These are phyloP conservation scores for Valencia hispanica DNA, from an alignment of 2,797 vertebrate genomes.

Conservation along the genomic window DNA sequence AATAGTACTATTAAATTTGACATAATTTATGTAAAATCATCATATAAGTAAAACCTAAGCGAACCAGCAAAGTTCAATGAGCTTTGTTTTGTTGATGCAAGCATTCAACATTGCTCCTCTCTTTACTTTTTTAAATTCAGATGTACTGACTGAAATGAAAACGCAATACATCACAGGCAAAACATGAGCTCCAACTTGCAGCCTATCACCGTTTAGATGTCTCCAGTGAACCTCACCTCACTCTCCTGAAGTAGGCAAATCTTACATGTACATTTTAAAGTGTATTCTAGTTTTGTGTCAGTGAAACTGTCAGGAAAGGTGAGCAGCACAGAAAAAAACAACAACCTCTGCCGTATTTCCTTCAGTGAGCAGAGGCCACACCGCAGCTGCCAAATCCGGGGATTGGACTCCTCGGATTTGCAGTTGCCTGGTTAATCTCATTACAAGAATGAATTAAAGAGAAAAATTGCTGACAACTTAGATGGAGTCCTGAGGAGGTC, in stretches of 20 bases:
- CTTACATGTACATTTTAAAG: background rate
- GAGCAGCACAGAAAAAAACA: constrained; percentile 8
- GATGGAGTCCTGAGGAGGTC: constrained; percentile 79
- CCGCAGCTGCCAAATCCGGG: constrained; percentile 71
- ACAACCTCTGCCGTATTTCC: constrained; percentile 47
- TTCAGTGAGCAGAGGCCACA: constrained; percentile 59
- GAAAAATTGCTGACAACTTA: constrained; percentile 86
- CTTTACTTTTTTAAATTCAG: background rate
- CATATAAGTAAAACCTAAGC: background rate
- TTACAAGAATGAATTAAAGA: constrained; percentile 84
- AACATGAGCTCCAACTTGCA: background rate
- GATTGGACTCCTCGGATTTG: constrained; percentile 79
- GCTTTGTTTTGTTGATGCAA: background rate
- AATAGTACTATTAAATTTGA: background rate
- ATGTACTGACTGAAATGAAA: background rate
- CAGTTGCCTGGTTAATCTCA: constrained; percentile 81
- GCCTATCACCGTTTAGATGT: background rate
- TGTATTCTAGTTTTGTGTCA: background rate
- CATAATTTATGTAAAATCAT: background rate
- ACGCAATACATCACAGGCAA: background rate
- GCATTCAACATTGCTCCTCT: background rate
- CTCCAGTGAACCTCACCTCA: background rate
- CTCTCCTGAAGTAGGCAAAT: background rate
- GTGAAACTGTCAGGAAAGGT: constrained; percentile 45
- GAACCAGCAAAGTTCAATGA: background rate